Evolutionary conservation across 2,888 invertebrate species (phyloP).

Genomic region (Xanthia togata): DNA sequence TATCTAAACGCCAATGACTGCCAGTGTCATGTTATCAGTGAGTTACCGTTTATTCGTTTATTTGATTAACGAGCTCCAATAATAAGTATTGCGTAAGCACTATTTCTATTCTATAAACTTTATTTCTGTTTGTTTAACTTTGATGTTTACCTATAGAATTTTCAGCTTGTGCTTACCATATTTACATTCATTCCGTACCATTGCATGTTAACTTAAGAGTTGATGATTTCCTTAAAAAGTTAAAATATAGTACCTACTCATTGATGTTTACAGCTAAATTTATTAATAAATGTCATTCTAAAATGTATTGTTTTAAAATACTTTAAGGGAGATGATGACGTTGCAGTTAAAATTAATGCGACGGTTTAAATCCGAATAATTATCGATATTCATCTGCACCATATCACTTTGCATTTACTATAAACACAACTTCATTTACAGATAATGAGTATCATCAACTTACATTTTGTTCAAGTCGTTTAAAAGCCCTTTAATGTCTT

Average conservation of each 20-base stretch:
- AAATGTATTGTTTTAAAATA: neutral
- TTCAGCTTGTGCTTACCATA: no score
- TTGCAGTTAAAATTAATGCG: neutral
- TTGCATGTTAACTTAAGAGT: neutral
- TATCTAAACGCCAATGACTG: constrained; percentile 18
- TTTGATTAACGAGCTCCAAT: neutral
- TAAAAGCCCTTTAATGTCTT: constrained; percentile 30
- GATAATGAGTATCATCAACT: constrained; percentile 28
- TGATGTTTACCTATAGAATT: neutral
- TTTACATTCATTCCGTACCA: neutral
- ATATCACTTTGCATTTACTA: constrained; percentile 1
- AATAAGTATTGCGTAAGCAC: neutral
- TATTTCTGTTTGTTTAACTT: neutral
- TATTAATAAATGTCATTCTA: neutral
- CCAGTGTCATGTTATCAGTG: constrained; percentile 10
- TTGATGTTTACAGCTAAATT: neutral
- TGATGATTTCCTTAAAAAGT: neutral
- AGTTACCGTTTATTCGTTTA: constrained; percentile 11
- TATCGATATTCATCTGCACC: neutral
- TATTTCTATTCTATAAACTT: neutral
- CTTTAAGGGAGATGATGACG: neutral
- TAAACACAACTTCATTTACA: constrained; percentile 4
- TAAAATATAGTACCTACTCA: neutral
- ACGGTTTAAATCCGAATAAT: neutral
- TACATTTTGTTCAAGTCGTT: constrained; percentile 21